Evolutionary conservation across 1,140 invertebrate species (phyloP).

Genomic region (Pseudomyrmex flavicornis): DNA sequence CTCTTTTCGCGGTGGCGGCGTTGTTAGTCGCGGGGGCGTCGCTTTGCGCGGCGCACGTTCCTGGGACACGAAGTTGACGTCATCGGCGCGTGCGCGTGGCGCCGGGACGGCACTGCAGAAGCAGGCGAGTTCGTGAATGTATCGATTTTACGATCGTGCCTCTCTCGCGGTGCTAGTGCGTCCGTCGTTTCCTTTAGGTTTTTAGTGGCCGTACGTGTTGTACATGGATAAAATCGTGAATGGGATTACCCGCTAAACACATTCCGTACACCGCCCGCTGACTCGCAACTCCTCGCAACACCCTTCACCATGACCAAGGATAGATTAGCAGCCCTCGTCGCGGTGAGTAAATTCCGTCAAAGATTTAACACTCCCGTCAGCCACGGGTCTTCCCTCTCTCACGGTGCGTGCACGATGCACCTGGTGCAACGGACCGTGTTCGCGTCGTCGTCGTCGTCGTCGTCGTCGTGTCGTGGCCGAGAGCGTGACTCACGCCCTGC

Average conservation of each 20-base stretch:
- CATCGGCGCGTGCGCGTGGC: slow-evolving; percentile 85
- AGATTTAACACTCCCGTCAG: not conserved
- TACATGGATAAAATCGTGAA: slow-evolving; percentile 91
- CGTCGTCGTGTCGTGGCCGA: not conserved
- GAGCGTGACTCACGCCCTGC: slow-evolving; percentile 23
- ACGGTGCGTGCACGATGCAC: no score
- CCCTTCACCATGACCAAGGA: slow-evolving; percentile 96
- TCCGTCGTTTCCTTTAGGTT: slow-evolving; percentile 88
- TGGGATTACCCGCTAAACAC: slow-evolving; percentile 89
- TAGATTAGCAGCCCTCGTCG: slow-evolving; percentile 98
- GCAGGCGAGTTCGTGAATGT: slow-evolving; percentile 86
- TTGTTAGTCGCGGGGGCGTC: not conserved
- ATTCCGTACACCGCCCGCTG: slow-evolving; percentile 79
- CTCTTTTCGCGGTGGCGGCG: not conserved
- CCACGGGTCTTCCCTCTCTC: no score
- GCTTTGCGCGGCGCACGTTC: not conserved
- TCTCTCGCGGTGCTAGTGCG: slow-evolving; percentile 87
- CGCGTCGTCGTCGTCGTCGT: not conserved
- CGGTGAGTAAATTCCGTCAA: slow-evolving; percentile 88
- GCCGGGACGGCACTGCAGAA: slow-evolving; percentile 88
- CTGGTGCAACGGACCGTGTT: not conserved
- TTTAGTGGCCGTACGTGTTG: slow-evolving; percentile 87
- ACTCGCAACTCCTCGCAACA: slow-evolving; percentile 81
- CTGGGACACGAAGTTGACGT: slow-evolving; percentile 84
- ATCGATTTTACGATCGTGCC: slow-evolving; percentile 92